These are phyloP conservation scores for Euplagia quadripunctaria DNA, from an alignment of 2,888 invertebrate genomes.

Conservation along the genomic window DNA sequence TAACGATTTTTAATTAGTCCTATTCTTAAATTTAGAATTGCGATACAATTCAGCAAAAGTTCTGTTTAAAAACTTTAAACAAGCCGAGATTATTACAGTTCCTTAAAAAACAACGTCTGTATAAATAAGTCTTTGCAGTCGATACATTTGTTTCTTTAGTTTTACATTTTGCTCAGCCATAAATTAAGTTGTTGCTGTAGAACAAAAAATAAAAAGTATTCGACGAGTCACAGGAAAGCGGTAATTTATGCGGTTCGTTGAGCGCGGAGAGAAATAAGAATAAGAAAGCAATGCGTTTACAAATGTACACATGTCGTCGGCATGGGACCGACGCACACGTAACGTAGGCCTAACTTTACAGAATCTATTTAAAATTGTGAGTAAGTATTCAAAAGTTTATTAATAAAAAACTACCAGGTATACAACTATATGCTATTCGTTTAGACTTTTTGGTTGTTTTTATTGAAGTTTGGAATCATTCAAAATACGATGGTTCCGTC, in stretches of 20 bases:
- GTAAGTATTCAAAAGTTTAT: neutral
- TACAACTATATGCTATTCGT: too few species aligned
- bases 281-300: conserved; percentile 62
- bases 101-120: neutral
- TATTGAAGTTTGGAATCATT: too few species aligned
- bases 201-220: conserved; percentile 66
- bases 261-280: conserved; percentile 69
- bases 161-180: conserved; percentile 63
- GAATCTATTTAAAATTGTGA: conserved; percentile 7
- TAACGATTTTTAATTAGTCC: neutral
- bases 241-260: conserved; percentile 76
- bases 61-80: neutral
- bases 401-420: neutral
- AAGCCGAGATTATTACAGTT: neutral
- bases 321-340: neutral
- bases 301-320: conserved; percentile 56
- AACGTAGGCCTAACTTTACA: conserved; percentile 32
- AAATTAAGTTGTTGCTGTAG: conserved; percentile 69
- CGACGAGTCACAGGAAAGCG: conserved; percentile 68
- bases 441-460: too few species aligned
- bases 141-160: conserved; percentile 56
- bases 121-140: conserved; percentile 24
- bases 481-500: too few species aligned
- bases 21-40: neutral
- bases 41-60: neutral